Evolutionary conservation across 2,113 vertebrate genomes (phyloP).

Genomic region (Centropus unirufus): DNA sequence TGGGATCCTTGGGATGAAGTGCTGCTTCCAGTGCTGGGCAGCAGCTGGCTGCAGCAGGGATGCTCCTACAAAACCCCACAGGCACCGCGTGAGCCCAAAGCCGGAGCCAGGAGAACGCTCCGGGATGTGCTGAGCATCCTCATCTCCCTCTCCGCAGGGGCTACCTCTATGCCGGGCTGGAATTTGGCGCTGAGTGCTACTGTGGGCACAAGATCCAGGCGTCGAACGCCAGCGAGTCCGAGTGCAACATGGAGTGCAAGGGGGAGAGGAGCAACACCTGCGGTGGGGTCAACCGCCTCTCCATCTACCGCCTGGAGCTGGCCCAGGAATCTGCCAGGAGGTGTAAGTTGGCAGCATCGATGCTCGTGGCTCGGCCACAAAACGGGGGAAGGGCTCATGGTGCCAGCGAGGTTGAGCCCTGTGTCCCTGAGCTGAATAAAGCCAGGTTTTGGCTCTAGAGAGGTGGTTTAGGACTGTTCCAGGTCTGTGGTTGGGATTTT

Average conservation of each 20-base stretch:
- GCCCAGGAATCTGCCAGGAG: slow-evolving; percentile 92
- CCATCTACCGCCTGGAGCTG: slow-evolving; percentile 93
- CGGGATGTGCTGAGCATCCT: not conserved
- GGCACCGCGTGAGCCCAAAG: no score
- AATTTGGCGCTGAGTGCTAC: slow-evolving; percentile 97
- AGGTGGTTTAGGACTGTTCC: rapidly evolving
- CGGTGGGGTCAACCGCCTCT: slow-evolving; percentile 91
- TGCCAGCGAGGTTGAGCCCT: no score
- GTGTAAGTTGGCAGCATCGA: slow-evolving; percentile 70
- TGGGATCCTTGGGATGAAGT: not conserved
- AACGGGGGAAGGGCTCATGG: no score
- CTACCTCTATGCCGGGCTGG: slow-evolving; percentile 93
- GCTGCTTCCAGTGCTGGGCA: not conserved
- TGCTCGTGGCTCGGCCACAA: no score
- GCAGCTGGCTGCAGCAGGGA: not conserved
- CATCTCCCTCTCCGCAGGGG: slow-evolving; percentile 79
- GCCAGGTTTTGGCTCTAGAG: no score
- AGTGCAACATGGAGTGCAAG: slow-evolving; percentile 96
- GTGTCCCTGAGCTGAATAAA: no score
- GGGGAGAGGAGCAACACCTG: slow-evolving; percentile 89
- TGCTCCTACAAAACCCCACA: not conserved
- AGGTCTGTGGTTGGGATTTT: rapidly evolving
- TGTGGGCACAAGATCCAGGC: slow-evolving; percentile 96
- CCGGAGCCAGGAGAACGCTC: rapidly evolving
- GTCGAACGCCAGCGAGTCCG: slow-evolving; percentile 82